A percentile compares a stretch with the other conserved stretches of the same genome.
These are phyloP conservation scores for Eulemur macaco DNA, from an alignment of 2,113 vertebrate genomes.

Conservation along the genomic window DNA sequence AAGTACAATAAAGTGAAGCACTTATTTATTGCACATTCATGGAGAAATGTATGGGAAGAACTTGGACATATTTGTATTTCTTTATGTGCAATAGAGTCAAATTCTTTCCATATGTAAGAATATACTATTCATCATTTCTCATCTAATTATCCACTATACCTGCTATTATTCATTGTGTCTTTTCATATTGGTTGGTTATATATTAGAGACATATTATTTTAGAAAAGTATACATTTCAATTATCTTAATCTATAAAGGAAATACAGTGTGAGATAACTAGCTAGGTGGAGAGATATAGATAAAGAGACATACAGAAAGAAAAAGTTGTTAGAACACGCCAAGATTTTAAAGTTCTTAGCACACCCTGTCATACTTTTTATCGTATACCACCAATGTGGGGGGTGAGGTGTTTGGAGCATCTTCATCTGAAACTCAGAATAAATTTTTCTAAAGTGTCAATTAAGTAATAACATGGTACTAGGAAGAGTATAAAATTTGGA, in stretches of 20 bases:
- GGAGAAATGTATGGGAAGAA: neutral
- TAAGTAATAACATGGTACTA: neutral
- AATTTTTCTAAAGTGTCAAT: neutral
- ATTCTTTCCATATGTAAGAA: neutral
- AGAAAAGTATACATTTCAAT: neutral
- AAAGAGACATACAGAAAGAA: neutral
- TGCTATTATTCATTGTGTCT: neutral
- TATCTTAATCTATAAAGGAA: neutral
- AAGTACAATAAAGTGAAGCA: neutral
- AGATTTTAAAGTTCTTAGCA: neutral
- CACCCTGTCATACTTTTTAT: neutral
- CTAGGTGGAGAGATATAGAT: neutral
- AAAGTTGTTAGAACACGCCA: neutral
- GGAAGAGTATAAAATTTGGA: neutral
- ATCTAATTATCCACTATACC: neutral
- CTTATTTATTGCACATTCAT: neutral
- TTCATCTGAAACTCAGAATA: neutral
- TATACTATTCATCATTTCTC: neutral
- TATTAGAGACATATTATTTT: neutral
- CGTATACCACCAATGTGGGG: too few species aligned
- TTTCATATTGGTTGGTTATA: neutral
- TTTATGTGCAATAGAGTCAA: neutral
- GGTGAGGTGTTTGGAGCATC: neutral
- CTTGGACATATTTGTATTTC: neutral
- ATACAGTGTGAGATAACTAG: neutral